These are phyloP conservation scores for Crenichthys baileyi DNA, from an alignment of 2,797 vertebrate species.

Conservation along the genomic window DNA sequence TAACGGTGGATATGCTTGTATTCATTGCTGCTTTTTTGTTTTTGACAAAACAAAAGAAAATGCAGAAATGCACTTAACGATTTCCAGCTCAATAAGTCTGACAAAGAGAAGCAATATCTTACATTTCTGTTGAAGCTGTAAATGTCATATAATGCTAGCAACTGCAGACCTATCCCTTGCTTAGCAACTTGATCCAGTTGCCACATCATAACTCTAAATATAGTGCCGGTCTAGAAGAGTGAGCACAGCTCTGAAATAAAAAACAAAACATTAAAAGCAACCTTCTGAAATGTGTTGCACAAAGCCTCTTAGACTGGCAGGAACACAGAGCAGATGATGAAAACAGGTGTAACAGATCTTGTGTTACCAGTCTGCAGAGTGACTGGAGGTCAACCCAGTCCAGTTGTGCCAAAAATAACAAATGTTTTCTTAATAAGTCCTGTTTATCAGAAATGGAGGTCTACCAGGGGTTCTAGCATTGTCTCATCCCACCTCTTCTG, in stretches of 20 bases:
- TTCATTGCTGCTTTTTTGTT: no score
- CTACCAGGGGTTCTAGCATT: neutral
- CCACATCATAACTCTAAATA: conserved; percentile 7
- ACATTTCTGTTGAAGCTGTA: neutral
- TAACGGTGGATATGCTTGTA: no score
- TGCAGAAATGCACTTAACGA: neutral
- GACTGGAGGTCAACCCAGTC: neutral
- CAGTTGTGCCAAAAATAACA: conserved; percentile 1
- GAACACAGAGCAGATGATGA: neutral
- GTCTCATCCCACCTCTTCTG: neutral
- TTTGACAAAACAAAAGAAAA: neutral
- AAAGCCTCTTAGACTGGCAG: neutral
- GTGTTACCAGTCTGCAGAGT: neutral
- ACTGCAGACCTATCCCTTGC: neutral
- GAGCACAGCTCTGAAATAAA: neutral
- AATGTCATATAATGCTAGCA: neutral
- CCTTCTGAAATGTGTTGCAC: neutral
- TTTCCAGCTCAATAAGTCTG: neutral
- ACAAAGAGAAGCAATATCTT: neutral
- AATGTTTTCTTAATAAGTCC: neutral
- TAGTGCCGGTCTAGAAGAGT: neutral
- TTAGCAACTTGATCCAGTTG: conserved; percentile 4
- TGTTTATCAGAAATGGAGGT: conserved; percentile 6
- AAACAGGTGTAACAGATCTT: neutral
- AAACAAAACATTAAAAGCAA: neutral